Base-by-base conservation (phyloP, 2,888 invertebrate genomes). In the Eilema griseolum region DNA sequence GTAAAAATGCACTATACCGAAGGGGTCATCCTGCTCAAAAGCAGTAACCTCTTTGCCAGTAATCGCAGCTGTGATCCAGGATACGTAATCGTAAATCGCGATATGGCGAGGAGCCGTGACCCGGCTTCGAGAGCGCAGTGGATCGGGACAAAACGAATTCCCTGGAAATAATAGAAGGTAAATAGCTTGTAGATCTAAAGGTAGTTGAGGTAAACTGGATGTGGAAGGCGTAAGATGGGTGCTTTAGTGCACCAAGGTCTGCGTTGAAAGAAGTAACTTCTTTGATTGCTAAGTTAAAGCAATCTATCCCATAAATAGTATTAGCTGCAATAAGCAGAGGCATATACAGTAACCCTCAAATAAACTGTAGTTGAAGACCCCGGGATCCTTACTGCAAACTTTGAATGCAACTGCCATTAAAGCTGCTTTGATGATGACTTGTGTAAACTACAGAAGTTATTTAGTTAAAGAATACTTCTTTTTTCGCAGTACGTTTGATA, bases 1-100 rank as follows among this genome's bases (percentile, higher is more conserved):
- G n/a, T 52, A 52, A 52, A 52, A 41, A 52, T 10, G 3, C 11
- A 37, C 10, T 24, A 83, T 81, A 94, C 94, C 94, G 71, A 94
- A 94, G 0, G 94, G 94, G 72, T 94, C 93, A 28, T 93, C 92
- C 62, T 90, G 93, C 0, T 90, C 85, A 65, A 90, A 90, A 0
- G 87, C 84, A 0, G 90, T 90, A 0, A 90, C 85, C 0, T 91
- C 87, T 60, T 89, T 89, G 0, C 94, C 94, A 0, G 91, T 88
- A 75, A 94, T 92, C 33, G 94, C 93, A 0, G 90, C 86, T 0
- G 93, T 93, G 60, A 94, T 93, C 94, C 94, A 94, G 0, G 92
- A 88, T 16, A 94, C 93, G 82, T 94, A 94, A 0, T 93, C 93
- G 24, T 89, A 78, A 26, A 94, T 74, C 16, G 90, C 83, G 2